Percentiles rank a stretch among this genome's conserved stretches.
Evolutionary conservation across 2,888 invertebrate species (phyloP).

Genomic region (Caenorhabditis imperialis): DNA sequence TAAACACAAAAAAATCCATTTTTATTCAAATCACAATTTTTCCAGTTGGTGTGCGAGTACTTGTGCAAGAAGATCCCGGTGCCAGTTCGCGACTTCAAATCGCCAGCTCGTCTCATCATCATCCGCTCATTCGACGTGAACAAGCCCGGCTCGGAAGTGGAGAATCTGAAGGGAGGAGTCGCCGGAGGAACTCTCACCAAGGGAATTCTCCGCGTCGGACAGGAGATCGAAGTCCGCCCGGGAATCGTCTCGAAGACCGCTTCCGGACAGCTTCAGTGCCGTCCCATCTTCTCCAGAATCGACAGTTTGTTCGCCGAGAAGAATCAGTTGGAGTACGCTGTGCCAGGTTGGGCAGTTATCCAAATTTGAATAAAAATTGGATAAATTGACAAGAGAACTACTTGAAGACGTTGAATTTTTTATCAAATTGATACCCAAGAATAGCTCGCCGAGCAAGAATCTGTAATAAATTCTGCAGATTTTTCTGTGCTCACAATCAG

Average conservation of each 20-base stretch:
- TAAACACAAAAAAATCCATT: no score
- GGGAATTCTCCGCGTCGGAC: conserved; percentile 86
- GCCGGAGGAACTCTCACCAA: conserved; percentile 97
- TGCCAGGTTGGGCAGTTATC: conserved; percentile 92
- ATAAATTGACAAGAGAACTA: background rate
- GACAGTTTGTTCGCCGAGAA: conserved; percentile 97
- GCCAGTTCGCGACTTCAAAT: conserved; percentile 93
- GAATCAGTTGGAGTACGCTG: conserved; percentile 96
- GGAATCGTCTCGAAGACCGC: conserved; percentile 96
- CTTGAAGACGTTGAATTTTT: no score
- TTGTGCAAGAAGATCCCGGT: conserved; percentile 98
- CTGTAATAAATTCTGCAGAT: no score
- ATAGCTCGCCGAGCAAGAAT: no score
- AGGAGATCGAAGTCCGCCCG: conserved; percentile 96
- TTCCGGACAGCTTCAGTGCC: conserved; percentile 94
- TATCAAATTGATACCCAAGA: no score
- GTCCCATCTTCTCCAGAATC: conserved; percentile 94
- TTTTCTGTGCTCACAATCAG: no score
- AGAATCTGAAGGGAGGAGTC: conserved; percentile 93
- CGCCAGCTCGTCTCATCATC: conserved; percentile 91
- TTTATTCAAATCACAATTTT: no score
- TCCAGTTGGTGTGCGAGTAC: conserved; percentile 92
- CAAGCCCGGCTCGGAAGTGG: conserved; percentile 96
- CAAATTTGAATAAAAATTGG: conserved; percentile 45
- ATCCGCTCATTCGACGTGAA: conserved; percentile 96